Base-by-base conservation (phyloP, 2,888 invertebrate genomes). In the Leucozona laternaria region DNA sequence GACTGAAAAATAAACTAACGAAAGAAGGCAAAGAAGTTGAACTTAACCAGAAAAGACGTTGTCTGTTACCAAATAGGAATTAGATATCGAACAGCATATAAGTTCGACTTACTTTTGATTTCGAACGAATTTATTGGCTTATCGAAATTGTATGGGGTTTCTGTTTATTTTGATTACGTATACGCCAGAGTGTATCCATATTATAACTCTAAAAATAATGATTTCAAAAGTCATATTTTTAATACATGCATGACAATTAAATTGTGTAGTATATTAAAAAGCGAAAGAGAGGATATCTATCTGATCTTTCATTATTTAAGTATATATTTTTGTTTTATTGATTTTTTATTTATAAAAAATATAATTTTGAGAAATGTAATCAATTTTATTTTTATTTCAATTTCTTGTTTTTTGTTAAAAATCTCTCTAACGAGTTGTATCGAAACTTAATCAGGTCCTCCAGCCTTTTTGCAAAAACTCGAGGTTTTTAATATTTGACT, bases 61-160 rank as follows among this genome's bases (percentile, higher is more conserved):
- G n/a, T 43, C 55, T 55, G 43, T 75, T 62, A 37, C 53, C 34
- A 66, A 48, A 66, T 50, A 22, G 48, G 66, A 68, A 73, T 79
- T 45, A 37, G 43, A 17, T 40, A 40, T 31, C 10, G 40, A 55
- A 57, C n/a, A 58, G 62, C n/a, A n/a, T n/a, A n/a, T 70, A 17
- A 28, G 48, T 77, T 72, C 25, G 31, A 76, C 55, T 57, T 71
- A 77, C 64, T 82, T 66, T 13, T 50, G 66, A 72, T 60, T 77
- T 37, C 20, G 28, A 48, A 31, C 57, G 22, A 71, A 81, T 81
- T 81, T 81, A 81, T 76, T 70, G 64, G 48, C 28, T 71, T 58
- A 45, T 20, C 22, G 28, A 34, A 34, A 15, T 68, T 40, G 17
- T 25, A 43, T 73, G 50, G 77, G 58, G 28, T 64, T 43, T 62